Evolutionary conservation across 2,797 vertebrate genomes (phyloP).

Genomic region (Scyliorhinus canicula): DNA sequence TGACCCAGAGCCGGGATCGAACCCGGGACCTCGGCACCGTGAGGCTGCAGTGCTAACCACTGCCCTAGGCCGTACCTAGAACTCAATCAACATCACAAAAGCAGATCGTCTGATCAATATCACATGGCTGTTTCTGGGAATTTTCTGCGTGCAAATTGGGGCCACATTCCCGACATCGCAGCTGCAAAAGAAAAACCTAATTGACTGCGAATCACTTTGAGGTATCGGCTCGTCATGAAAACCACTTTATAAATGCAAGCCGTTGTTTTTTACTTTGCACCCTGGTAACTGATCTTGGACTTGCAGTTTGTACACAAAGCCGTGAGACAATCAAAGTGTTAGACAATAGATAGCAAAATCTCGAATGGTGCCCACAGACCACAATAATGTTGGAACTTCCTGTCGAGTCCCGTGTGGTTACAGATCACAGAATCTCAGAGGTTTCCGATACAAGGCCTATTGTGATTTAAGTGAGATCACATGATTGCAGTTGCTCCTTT

Average conservation of each 20-base stretch:
- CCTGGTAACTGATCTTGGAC: background rate
- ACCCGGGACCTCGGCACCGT: no score
- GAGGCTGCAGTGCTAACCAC: no score
- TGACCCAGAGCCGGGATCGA: no score
- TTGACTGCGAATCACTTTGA: background rate
- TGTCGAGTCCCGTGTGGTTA: background rate
- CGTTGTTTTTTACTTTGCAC: background rate
- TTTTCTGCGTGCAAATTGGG: background rate
- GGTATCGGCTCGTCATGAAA: background rate
- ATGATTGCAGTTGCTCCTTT: background rate
- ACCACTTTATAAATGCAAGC: background rate
- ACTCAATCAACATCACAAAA: background rate
- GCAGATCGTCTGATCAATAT: background rate
- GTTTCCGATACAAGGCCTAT: background rate
- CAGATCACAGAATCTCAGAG: background rate
- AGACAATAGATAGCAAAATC: slow-evolving; percentile 8
- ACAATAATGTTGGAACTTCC: slow-evolving; percentile 21
- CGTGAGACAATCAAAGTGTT: background rate
- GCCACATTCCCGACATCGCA: background rate
- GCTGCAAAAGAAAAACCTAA: background rate
- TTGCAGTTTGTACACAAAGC: background rate
- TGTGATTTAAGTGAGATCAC: background rate
- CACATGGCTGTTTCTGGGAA: background rate
- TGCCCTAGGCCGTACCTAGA: no score
- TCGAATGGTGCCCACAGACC: background rate